phyloP scores from a whole-genome alignment of 2,888 invertebrate genomes.

The Mythimna vitellina region DNA sequence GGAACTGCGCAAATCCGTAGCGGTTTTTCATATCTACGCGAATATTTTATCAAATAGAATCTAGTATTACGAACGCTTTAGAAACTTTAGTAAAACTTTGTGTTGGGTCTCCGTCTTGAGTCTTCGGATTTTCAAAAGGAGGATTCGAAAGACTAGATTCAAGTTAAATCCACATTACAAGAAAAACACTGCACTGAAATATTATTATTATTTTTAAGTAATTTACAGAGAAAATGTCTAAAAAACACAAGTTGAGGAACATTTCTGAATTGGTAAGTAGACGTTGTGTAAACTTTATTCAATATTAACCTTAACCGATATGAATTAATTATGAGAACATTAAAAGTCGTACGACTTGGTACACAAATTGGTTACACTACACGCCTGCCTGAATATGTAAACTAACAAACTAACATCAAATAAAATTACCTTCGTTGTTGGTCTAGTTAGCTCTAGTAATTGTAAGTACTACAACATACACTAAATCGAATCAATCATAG shows the following conservation, averaged over 20 bases:
- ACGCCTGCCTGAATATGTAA: constrained; percentile 48
- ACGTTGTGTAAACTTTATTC: constrained; percentile 60
- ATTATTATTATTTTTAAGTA: constrained; percentile 17
- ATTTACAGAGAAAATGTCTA: constrained; percentile 8
- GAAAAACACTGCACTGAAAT: constrained; percentile 9
- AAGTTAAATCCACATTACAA: constrained; percentile 6
- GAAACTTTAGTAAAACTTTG: neutral
- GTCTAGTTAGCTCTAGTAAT: neutral
- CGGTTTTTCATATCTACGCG: constrained; percentile 59
- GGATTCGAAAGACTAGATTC: constrained; percentile 43
- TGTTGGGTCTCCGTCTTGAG: neutral
- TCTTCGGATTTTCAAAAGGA: neutral
- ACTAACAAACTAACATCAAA: constrained; percentile 51
- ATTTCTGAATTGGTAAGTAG: constrained; percentile 41
- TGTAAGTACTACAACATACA: neutral
- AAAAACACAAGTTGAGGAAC: constrained; percentile 20
- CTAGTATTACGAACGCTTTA: constrained; percentile 38
- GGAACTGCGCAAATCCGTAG: constrained; percentile 91
- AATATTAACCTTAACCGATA: constrained; percentile 61
- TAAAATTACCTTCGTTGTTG: constrained; percentile 32
- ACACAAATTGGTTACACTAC: constrained; percentile 59
- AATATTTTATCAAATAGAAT: constrained; percentile 50
- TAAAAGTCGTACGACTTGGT: constrained; percentile 50
- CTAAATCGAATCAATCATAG: neutral
- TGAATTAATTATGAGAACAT: constrained; percentile 66